Conservation (phyloP, 2,888 invertebrate genomes). For the Eulithis prunata region DNA sequence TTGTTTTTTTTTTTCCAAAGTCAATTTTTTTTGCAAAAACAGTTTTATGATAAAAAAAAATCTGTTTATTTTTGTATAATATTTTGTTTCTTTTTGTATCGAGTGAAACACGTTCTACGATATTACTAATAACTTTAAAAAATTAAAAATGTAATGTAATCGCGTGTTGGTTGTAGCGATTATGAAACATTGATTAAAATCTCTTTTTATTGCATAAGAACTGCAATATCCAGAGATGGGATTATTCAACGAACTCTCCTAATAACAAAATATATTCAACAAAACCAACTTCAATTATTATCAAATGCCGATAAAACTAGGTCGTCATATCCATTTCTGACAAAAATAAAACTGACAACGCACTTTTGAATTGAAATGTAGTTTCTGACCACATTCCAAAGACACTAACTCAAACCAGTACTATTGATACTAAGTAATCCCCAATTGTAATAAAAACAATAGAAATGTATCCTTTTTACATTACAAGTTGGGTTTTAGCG, state of each 20-base stretch:
- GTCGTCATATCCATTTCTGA: conserved; percentile 69
- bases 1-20: too few species aligned
- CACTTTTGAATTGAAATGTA: conserved; percentile 53
- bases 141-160: conserved; percentile 83
- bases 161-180: conserved; percentile 61
- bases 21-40: too few species aligned
- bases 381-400: conserved; percentile 33
- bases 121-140: conserved; percentile 50
- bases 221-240: conserved; percentile 36
- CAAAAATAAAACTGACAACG: conserved; percentile 70
- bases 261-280: conserved; percentile 68
- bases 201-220: conserved; percentile 23
- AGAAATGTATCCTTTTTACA: conserved; percentile 42
- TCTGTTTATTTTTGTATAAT: too few species aligned
- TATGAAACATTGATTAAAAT: conserved; percentile 30
- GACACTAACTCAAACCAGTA: conserved; percentile 73
- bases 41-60: too few species aligned
- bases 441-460: conserved; percentile 51
- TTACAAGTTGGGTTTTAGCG: conserved; percentile 40
- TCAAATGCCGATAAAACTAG: conserved; percentile 68
- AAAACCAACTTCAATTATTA: conserved; percentile 59
- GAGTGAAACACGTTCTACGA: conserved; percentile 42
- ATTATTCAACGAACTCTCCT: conserved; percentile 59
- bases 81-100: too few species aligned
- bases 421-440: conserved; percentile 73